These are phyloP conservation scores for Cheilosia grossa DNA, from an alignment of 2,888 invertebrate species.

Conservation along the genomic window DNA sequence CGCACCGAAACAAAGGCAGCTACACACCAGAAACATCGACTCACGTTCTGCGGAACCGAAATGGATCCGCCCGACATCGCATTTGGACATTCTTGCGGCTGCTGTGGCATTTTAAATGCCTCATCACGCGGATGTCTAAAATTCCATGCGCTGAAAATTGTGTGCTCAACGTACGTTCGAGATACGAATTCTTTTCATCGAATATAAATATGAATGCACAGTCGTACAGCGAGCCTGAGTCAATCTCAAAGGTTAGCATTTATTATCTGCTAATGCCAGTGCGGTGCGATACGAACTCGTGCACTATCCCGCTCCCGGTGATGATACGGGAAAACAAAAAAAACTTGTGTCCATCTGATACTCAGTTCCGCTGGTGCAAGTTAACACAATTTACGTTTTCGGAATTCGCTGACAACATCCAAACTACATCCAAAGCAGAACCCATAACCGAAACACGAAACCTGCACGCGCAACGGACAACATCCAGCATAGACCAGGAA, in stretches of 20 bases:
- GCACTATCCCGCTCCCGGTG: conserved; percentile 8
- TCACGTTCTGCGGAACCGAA: conserved; percentile 37
- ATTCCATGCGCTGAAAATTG: conserved; percentile 51
- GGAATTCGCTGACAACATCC: too few relatives aligned
- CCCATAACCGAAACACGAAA: too few relatives aligned
- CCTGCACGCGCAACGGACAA: too few relatives aligned
- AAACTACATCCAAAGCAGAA: too few relatives aligned
- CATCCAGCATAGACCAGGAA: too few relatives aligned
- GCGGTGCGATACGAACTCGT: conserved; percentile 19
- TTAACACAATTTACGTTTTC: too few relatives aligned
- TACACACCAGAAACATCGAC: background rate
- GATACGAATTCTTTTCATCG: conserved; percentile 29
- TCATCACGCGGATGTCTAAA: conserved; percentile 48
- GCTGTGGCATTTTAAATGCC: conserved; percentile 56
- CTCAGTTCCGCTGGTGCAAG: conserved; percentile 48
- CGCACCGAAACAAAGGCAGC: conserved; percentile 40
- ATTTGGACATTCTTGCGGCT: conserved; percentile 18
- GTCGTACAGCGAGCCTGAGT: background rate
- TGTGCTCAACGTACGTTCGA: background rate
- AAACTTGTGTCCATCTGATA: conserved; percentile 66
- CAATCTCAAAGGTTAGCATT: conserved; percentile 60
- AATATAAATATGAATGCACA: conserved; percentile 28
- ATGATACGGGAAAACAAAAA: conserved; percentile 25
- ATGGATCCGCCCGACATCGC: conserved; percentile 7
- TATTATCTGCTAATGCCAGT: conserved; percentile 62